Evolutionary conservation across 1,140 invertebrate genomes (phyloP), one percentile per base, ranked within the genome.

Genomic region (Pseudomyrmex gracilis): DNA sequence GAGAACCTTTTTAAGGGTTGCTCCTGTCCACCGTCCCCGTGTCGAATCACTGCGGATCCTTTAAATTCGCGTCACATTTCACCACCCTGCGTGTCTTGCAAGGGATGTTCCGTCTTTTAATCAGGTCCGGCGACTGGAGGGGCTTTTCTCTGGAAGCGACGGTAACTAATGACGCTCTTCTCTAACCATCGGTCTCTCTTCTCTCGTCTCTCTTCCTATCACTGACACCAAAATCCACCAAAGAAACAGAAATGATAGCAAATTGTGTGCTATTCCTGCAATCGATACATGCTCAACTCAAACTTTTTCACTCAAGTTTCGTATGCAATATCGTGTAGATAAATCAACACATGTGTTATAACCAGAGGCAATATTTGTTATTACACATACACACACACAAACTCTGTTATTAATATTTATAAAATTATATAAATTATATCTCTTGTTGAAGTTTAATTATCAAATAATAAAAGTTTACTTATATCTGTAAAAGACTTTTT

Each of bases 11-110:
- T 93, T 92, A 92, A 93, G 91, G 92, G 92, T 88, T 92, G 91
- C 90, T 87, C 85, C 83, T 90, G 90, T 87, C 92, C 87, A 91
- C 87, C n/a, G n/a, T n/a, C 88, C 91, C 88, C 78, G 91, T 91
- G 90, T 92, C 90, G 89, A 93, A 93, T 93, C 91, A 93, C 92
- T 82, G 84, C 78, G 90, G 90, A 92, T 92, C 92, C 93, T 94
- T 93, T 93, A 93, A 94, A 94, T 94, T 94, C 92, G 92, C 93
- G 91, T 93, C 92, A 93, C 92, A 93, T 94, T 93, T 93, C 93
- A 93, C 87, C 85, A 85, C 77, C 85, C 61, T n/a, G 64, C 77
- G 85, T 78, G 84, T 85, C 85, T 89, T 82, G 61, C 66, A 64
- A 86, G 86, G 84, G 85, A 63, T 61, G 88, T 85, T 78, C 83